Base-by-base conservation (phyloP, 2,113 vertebrate species). In the Balaeniceps rex region DNA sequence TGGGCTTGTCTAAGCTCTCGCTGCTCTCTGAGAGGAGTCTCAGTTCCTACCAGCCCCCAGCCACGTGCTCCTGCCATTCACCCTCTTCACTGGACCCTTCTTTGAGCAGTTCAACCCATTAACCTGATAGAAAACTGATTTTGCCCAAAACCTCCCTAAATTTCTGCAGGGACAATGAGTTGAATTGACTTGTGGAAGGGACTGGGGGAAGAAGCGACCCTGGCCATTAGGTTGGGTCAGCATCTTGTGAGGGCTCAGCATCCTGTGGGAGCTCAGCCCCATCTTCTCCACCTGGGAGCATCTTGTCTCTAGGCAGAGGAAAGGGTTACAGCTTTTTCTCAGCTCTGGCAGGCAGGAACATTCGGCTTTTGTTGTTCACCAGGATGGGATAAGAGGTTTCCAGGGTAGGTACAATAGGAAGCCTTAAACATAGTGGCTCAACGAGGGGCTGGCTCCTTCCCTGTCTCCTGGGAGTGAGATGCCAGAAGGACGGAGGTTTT, bases 341-440 rank as follows among this genome's bases (percentile, higher is more conserved):
- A 0, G 25, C 52, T 86, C 57, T 0, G 5, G 14, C 51, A 36
- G 3, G 0, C 49, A 57, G 91, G 47, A 94, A 51, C 79, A 58
- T 79, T 92, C 51, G 36, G 42, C 57, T 36, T 79, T 66, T 86
- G 42, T 58, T 82, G 47, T 36, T 76, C 47, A 33, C n/a, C 61
- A 22, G 66, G 34, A 64, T n/a, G 63, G 81, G 63, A 58, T 55
- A 47, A 88, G 91, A 83, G 34, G 11, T 80, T 95, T 90, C 76
- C 3, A 1, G 68, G 34, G 9, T 65, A 64, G 61, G 38, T 76
- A 65, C 71, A 65, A 47, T 19, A 44, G 54, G 40, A 83, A 94
- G 18, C 81, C n/a, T 91, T 89, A 82, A 78, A 49, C 25, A 16
- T 19, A 69, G 42, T 0, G 0, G 33, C 44, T 80, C 0, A 3